A percentile compares a stretch with the other conserved stretches of the same genome.
These are phyloP conservation scores for Pseudorectes ferrugineus DNA, from an alignment of 2,113 vertebrate species.

Conservation along the genomic window DNA sequence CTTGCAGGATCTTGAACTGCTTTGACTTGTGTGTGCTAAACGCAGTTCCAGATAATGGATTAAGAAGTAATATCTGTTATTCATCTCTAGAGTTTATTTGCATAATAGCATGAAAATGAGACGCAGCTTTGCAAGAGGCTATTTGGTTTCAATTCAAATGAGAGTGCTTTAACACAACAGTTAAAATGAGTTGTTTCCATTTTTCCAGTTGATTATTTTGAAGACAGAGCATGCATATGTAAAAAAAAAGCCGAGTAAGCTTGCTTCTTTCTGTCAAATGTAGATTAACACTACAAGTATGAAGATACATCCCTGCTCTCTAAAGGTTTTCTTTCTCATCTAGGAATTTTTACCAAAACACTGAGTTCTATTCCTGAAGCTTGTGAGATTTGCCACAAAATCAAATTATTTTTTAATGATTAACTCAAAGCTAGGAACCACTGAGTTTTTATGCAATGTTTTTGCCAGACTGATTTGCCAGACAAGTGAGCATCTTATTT, in stretches of 20 bases:
- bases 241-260: not conserved
- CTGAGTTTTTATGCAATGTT: not conserved
- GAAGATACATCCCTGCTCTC: not conserved
- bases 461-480: not conserved
- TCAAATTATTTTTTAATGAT: not conserved
- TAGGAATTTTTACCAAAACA: not conserved
- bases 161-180: conserved; percentile 10
- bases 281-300: not conserved
- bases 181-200: conserved; percentile 21
- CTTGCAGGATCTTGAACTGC: not conserved
- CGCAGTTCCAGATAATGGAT: conserved; percentile 11
- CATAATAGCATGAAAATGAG: conserved; percentile 39
- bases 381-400: not conserved
- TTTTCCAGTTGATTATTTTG: conserved; percentile 46
- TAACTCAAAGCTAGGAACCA: not conserved
- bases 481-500: not conserved
- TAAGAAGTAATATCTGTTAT: conserved; percentile 38
- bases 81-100: conserved; percentile 38
- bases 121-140: not conserved
- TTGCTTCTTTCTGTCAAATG: not conserved
- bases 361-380: not conserved
- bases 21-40: not conserved
- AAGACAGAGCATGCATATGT: not conserved
- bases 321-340: not conserved
- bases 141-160: conserved; percentile 27